Percentiles rank a stretch among this genome's conserved stretches.
These are phyloP conservation scores for Helobdella robusta DNA, from an alignment of 2,888 invertebrate genomes.

Conservation along the genomic window DNA sequence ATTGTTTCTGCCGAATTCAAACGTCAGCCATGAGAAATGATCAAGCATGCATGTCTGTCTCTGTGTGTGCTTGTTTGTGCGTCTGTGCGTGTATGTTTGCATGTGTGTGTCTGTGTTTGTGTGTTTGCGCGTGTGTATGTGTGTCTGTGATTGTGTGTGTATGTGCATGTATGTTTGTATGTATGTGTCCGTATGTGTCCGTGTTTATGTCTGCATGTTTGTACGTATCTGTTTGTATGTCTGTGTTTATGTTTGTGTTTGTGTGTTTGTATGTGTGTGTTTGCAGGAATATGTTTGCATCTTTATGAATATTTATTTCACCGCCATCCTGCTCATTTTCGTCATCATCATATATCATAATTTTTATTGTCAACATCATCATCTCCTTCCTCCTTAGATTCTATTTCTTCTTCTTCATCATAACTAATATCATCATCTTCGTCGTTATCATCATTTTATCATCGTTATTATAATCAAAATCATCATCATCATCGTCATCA, in stretches of 20 bases:
- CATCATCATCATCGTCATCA: not conserved
- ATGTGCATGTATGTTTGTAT: constrained; percentile 17
- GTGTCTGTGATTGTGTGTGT: not conserved
- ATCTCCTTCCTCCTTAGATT: too few species aligned
- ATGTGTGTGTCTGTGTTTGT: not conserved
- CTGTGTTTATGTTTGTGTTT: not conserved
- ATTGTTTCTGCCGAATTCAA: too few species aligned
- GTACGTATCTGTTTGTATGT: not conserved
- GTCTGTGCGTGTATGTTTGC: not conserved
- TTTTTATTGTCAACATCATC: too few species aligned
- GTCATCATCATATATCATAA: too few species aligned
- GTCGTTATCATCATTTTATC: too few species aligned
- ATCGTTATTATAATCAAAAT: too few species aligned
- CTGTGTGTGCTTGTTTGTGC: not conserved
- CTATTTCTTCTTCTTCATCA: too few species aligned
- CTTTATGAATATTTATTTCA: constrained; percentile 11
- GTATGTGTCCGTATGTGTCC: not conserved
- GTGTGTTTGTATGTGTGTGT: constrained; percentile 21
- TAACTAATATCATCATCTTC: too few species aligned
- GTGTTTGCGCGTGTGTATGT: not conserved
- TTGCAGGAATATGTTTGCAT: constrained; percentile 15
- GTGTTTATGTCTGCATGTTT: constrained; percentile 21
- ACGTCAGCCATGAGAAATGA: too few species aligned
- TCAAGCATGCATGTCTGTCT: not conserved
- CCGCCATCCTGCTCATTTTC: too few species aligned